phyloP scores from a whole-genome alignment of 2,888 invertebrate species.

The Rhingia rostrata region DNA sequence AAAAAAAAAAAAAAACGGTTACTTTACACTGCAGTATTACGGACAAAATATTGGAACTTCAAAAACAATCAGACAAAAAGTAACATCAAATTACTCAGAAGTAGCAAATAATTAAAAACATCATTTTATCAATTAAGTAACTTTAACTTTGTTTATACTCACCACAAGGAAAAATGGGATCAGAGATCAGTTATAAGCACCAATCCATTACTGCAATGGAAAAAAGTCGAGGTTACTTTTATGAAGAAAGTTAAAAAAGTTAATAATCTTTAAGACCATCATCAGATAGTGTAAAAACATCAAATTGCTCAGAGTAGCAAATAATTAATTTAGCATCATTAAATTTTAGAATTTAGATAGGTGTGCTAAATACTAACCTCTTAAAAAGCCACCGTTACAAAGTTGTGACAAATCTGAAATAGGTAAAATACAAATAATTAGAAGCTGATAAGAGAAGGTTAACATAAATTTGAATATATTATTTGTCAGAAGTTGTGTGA shows the following conservation, averaged over 20 bases:
- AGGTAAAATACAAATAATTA: too few species aligned
- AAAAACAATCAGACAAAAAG: not conserved
- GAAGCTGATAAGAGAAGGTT: too few species aligned
- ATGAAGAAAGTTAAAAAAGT: not conserved
- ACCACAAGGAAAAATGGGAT: not conserved
- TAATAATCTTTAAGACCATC: not conserved
- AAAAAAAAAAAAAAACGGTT: not conserved
- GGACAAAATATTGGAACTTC: not conserved
- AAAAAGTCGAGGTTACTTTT: not conserved
- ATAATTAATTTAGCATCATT: conserved; percentile 52
- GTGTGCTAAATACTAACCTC: not conserved
- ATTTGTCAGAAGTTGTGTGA: conserved; percentile 51
- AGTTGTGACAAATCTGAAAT: too few species aligned
- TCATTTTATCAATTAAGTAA: not conserved
- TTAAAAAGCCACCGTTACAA: too few species aligned
- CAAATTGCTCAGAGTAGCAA: conserved; percentile 59
- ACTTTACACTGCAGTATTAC: not conserved
- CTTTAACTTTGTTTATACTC: not conserved
- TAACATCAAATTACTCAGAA: conserved; percentile 20
- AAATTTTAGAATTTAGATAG: not conserved
- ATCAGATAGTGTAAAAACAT: conserved; percentile 44
- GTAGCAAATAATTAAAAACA: conserved; percentile 11
- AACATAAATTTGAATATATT: not conserved
- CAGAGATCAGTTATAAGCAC: too few species aligned
- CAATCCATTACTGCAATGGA: not conserved